A percentile compares a stretch with the other conserved stretches of the same genome.
Conservation (phyloP, 2,797 vertebrate genomes). For the Pangasius krempfi region DNA sequence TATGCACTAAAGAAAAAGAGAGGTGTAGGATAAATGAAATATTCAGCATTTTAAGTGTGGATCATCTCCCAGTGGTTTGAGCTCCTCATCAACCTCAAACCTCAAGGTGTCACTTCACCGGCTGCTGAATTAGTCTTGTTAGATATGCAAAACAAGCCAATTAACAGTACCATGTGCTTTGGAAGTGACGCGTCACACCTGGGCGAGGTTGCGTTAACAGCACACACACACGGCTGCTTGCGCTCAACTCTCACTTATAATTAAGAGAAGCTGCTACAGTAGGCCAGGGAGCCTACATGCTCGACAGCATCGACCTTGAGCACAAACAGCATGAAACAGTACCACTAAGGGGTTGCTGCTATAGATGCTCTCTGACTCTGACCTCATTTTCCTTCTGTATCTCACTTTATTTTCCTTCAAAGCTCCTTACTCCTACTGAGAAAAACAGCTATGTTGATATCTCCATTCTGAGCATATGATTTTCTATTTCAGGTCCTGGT, state of each 20-base stretch:
- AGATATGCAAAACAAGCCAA: slow-evolving; percentile 74
- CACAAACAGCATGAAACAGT: slow-evolving; percentile 25
- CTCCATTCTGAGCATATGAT: neutral
- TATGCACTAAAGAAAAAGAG: neutral
- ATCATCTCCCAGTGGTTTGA: neutral
- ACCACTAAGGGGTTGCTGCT: slow-evolving; percentile 9
- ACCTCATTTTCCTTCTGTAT: slow-evolving; percentile 26
- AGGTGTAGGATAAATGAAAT: neutral
- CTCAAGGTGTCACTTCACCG: slow-evolving; percentile 55
- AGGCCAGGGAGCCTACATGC: slow-evolving; percentile 24
- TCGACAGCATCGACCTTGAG: slow-evolving; percentile 36
- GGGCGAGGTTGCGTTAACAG: slow-evolving; percentile 58
- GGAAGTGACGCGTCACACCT: slow-evolving; percentile 74
- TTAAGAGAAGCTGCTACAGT: slow-evolving; percentile 32
- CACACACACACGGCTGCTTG: neutral
- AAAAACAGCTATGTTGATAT: neutral
- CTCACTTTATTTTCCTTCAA: slow-evolving; percentile 7
- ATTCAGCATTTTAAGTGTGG: neutral
- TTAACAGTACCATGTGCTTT: slow-evolving; percentile 66
- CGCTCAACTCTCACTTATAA: slow-evolving; percentile 40
- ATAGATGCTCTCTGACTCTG: slow-evolving; percentile 10
- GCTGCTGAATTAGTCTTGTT: slow-evolving; percentile 72
- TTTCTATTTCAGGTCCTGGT: slow-evolving; percentile 86
- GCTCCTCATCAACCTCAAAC: slow-evolving; percentile 29
- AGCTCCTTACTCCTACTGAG: no score